A percentile compares a stretch with the other conserved stretches of the same genome.
These are phyloP conservation scores for Xenopus laevis DNA, from an alignment of 2,113 vertebrate genomes.

Conservation along the genomic window DNA sequence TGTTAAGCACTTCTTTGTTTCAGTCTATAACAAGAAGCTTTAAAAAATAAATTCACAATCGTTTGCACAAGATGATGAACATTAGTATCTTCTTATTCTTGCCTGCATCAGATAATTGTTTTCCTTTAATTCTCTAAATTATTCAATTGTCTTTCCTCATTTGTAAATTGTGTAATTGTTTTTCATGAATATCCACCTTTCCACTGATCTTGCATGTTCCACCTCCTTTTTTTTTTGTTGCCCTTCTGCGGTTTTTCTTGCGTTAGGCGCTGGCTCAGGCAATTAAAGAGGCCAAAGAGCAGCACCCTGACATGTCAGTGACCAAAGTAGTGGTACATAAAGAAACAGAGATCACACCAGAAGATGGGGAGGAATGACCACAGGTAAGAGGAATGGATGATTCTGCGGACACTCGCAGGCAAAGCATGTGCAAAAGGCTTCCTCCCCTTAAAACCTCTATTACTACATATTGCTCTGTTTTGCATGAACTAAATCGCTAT, in stretches of 20 bases:
- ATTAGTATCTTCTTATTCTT: conserved; percentile 19
- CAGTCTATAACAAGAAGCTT: too few species aligned
- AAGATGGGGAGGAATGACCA: conserved; percentile 91
- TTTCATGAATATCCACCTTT: conserved; percentile 65
- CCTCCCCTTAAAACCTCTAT: conserved; percentile 50
- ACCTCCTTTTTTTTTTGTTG: conserved; percentile 82
- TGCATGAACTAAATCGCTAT: conserved; percentile 48
- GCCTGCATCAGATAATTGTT: conserved; percentile 32
- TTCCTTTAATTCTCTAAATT: conserved; percentile 35
- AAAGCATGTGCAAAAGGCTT: conserved; percentile 60
- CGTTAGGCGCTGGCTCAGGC: conserved; percentile 98
- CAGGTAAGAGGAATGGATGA: conserved; percentile 81
- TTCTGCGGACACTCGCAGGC: conserved; percentile 49
- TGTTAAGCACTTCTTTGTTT: too few species aligned
- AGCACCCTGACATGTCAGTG: conserved; percentile 99
- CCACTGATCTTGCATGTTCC: conserved; percentile 77
- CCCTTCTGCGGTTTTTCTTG: conserved; percentile 74
- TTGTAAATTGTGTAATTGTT: conserved; percentile 65
- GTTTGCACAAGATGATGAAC: too few species aligned
- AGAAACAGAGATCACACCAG: conserved; percentile 97
- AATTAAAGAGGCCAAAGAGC: conserved; percentile 99
- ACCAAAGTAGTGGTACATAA: conserved; percentile 99
- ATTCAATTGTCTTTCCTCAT: conserved; percentile 58
- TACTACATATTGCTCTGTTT: conserved; percentile 51
- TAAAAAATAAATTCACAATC: too few species aligned